phyloP scores from a whole-genome alignment of 2,113 vertebrate species.

The Hiodon tergisus region DNA sequence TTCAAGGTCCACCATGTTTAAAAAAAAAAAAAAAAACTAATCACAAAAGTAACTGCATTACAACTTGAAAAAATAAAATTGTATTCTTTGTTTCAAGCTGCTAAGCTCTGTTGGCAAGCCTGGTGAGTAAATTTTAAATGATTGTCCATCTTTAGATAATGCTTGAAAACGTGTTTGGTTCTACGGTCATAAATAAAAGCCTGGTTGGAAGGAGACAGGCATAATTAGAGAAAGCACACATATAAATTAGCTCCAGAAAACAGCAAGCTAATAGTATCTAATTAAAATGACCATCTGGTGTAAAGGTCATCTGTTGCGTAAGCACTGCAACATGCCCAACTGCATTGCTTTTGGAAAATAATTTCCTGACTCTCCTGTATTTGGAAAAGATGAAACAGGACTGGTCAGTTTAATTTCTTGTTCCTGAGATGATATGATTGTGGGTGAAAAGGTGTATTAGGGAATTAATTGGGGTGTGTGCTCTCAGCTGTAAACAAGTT shows the following conservation, averaged over 20 bases:
- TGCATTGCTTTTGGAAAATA: conserved; percentile 4
- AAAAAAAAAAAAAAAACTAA: no score
- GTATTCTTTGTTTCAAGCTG: no score
- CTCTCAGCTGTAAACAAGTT: not conserved
- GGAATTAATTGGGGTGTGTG: not conserved
- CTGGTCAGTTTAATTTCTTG: not conserved
- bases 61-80: no score
- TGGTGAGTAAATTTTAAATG: not conserved
- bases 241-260: conserved; percentile 20
- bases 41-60: no score
- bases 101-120: no score
- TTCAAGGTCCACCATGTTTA: no score
- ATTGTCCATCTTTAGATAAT: not conserved
- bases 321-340: conserved; percentile 8
- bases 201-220: conserved; percentile 22
- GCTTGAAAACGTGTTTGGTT: conserved; percentile 11
- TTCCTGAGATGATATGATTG: not conserved
- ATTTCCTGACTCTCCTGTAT: not conserved
- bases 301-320: conserved; percentile 28
- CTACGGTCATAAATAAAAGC: conserved; percentile 26
- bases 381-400: not conserved
- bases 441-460: not conserved
- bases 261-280: conserved; percentile 30
- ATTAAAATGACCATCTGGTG: conserved; percentile 34
- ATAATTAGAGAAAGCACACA: conserved; percentile 25